A percentile compares a stretch with the other conserved stretches of the same genome.
Conservation (phyloP, 2,888 invertebrate genomes). For the Brassicogethes aeneus region DNA sequence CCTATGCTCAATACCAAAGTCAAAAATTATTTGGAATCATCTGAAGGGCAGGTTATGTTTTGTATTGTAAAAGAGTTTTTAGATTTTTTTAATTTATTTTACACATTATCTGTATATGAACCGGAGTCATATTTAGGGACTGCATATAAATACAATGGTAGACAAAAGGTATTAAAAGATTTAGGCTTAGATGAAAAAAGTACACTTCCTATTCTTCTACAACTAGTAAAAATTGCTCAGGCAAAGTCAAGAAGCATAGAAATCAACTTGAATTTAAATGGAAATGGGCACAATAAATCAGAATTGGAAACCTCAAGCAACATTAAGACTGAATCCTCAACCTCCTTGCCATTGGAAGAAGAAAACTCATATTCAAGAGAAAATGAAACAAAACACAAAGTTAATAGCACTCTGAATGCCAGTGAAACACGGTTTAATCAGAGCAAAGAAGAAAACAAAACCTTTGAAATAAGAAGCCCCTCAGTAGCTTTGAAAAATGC, state of each 20-base stretch:
- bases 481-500: constrained; percentile 9
- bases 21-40: constrained; percentile 47
- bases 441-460: constrained; percentile 15
- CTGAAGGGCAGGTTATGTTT: constrained; percentile 52
- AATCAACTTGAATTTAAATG: constrained; percentile 23
- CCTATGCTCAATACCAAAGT: constrained; percentile 48
- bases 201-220: constrained; percentile 31
- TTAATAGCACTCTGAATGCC: constrained; percentile 7
- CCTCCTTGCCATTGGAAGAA: not conserved
- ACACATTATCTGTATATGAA: constrained; percentile 71
- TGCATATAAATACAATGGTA: constrained; percentile 53
- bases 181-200: constrained; percentile 28
- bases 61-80: constrained; percentile 70
- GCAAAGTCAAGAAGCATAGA: constrained; percentile 23
- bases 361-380: constrained; percentile 3
- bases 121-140: constrained; percentile 66
- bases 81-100: constrained; percentile 71
- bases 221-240: constrained; percentile 33
- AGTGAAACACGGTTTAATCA: constrained; percentile 6
- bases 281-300: constrained; percentile 10
- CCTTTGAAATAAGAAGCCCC: constrained; percentile 21
- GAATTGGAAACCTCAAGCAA: not conserved
- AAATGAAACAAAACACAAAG: constrained; percentile 9
- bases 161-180: constrained; percentile 34
- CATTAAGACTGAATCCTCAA: constrained; percentile 4